Percentiles rank a stretch among this genome's conserved stretches.
Conservation (phyloP, 2,888 invertebrate genomes). For the Trachelus iudaicus region DNA sequence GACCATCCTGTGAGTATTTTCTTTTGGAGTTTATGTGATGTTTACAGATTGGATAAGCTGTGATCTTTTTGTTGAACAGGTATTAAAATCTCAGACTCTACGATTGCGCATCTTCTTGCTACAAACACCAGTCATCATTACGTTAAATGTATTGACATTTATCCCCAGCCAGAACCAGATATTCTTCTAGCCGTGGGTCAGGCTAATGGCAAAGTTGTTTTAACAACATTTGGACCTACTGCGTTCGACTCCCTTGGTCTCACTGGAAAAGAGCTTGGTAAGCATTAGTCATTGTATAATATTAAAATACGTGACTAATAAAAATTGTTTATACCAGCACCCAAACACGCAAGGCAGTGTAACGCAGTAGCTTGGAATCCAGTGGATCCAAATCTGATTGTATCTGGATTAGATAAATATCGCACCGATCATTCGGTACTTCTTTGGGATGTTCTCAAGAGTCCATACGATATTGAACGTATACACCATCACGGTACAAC, state of each 20-base stretch:
- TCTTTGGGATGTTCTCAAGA: conserved; percentile 85
- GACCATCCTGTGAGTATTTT: conserved; percentile 60
- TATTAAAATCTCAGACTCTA: conserved; percentile 76
- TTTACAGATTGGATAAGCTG: not conserved
- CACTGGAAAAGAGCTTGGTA: conserved; percentile 83
- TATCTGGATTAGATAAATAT: conserved; percentile 89
- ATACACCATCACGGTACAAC: conserved; percentile 59
- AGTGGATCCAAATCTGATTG: conserved; percentile 82
- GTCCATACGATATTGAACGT: conserved; percentile 61
- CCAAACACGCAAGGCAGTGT: conserved; percentile 86
- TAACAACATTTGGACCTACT: conserved; percentile 81
- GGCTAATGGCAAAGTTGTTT: conserved; percentile 86
- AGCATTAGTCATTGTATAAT: conserved; percentile 63
- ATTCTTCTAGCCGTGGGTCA: conserved; percentile 89
- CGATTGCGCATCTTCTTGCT: conserved; percentile 77
- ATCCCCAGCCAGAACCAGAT: conserved; percentile 80
- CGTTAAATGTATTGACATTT: conserved; percentile 89
- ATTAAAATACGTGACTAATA: conserved; percentile 17
- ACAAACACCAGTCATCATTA: conserved; percentile 81
- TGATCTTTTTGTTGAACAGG: conserved; percentile 65
- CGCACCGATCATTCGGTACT: conserved; percentile 89
- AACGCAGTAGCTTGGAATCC: conserved; percentile 91
- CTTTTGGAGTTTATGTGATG: conserved; percentile 22
- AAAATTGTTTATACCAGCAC: conserved; percentile 68
- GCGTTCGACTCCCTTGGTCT: conserved; percentile 76